These are phyloP conservation scores for Pollachius pollachius DNA, from an alignment of 2,113 vertebrate species.

Conservation along the genomic window DNA sequence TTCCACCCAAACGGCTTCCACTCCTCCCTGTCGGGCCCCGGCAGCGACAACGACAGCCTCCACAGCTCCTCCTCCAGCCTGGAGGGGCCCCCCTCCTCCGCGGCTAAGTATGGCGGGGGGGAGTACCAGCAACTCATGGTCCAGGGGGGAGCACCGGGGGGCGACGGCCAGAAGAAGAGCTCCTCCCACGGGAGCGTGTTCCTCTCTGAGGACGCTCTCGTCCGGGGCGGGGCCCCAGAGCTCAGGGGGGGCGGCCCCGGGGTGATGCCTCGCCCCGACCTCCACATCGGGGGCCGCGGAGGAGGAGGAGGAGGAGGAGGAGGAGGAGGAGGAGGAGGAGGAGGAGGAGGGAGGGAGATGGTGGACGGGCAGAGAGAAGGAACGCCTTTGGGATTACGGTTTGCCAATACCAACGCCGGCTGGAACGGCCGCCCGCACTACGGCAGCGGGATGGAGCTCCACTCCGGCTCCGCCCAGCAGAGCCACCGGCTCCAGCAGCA, in stretches of 20 bases:
- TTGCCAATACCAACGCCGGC: constrained; percentile 30
- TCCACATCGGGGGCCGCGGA: constrained; percentile 73
- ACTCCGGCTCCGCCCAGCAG: constrained; percentile 41
- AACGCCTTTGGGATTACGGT: constrained; percentile 51
- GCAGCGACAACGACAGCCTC: constrained; percentile 80
- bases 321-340: no score
- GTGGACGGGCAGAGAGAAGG: constrained; percentile 50
- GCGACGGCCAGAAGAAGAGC: constrained; percentile 67
- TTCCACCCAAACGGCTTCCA: constrained; percentile 66
- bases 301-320: not conserved
- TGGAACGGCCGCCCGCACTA: constrained; percentile 54
- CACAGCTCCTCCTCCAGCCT: constrained; percentile 85
- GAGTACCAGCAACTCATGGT: constrained; percentile 28
- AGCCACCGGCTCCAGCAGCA: constrained; percentile 21
- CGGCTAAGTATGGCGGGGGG: constrained; percentile 33
- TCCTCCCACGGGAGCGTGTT: constrained; percentile 76
- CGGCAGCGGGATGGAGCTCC: constrained; percentile 50
- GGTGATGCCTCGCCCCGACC: constrained; percentile 75
- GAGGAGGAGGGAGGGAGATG: no score
- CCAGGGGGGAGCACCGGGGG: constrained; percentile 33
- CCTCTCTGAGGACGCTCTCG: constrained; percentile 57
- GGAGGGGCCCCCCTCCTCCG: constrained; percentile 50
- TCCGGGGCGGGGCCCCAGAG: constrained; percentile 37
- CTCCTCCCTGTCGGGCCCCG: constrained; percentile 57
- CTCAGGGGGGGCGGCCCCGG: constrained; percentile 53